Conservation (phyloP, 92 coral and sea anemone species). For the Porites lobata region DNA sequence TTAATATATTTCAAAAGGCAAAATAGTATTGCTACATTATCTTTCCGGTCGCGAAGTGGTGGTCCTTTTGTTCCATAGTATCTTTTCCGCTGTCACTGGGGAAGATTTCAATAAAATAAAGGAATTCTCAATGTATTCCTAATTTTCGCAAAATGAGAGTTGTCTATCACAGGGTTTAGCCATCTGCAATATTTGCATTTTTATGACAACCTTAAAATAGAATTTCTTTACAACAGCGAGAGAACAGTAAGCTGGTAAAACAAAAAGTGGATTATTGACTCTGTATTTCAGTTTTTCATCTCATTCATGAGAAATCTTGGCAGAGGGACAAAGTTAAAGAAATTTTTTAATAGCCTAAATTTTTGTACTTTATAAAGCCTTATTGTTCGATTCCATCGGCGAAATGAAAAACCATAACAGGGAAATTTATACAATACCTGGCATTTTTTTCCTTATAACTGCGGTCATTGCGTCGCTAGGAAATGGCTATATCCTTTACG, state of each 20-base stretch:
- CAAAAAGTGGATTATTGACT: slow-evolving; percentile 16
- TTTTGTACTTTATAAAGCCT: too few species aligned
- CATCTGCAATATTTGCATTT: slow-evolving; percentile 14
- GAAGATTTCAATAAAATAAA: not conserved
- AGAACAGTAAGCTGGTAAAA: slow-evolving; percentile 36
- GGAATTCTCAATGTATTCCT: not conserved
- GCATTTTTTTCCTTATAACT: slow-evolving; percentile 10
- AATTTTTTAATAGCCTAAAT: not conserved
- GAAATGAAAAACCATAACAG: not conserved
- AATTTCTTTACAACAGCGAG: not conserved
- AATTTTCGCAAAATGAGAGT: not conserved
- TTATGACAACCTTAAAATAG: slow-evolving; percentile 19
- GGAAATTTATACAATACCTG: not conserved
- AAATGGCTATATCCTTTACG: slow-evolving; percentile 41
- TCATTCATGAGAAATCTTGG: too few species aligned
- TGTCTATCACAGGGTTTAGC: not conserved
- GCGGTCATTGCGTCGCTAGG: slow-evolving; percentile 28
- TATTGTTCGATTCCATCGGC: too few species aligned
- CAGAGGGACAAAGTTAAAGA: not conserved
- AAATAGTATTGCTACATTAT: too few species aligned
- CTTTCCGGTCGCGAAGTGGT: not conserved
- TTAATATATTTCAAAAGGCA: too few species aligned
- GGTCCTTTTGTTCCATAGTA: not conserved
- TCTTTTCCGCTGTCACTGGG: not conserved
- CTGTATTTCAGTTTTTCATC: not conserved